These are phyloP conservation scores for Delphinus delphis DNA, from an alignment of 2,113 vertebrate species.

Conservation along the genomic window DNA sequence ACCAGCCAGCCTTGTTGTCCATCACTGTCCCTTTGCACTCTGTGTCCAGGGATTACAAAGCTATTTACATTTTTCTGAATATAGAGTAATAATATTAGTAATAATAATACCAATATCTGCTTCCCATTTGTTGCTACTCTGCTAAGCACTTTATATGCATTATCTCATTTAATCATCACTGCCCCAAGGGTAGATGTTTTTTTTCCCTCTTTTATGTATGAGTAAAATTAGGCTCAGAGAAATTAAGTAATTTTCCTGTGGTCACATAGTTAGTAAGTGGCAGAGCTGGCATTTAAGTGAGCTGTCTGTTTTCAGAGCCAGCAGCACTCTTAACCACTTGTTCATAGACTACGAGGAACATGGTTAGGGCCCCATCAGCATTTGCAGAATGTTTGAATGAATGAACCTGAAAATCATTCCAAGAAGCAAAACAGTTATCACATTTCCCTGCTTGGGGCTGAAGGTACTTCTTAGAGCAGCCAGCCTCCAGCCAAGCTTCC, in stretches of 20 bases:
- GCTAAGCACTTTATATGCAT: background rate
- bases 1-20: background rate
- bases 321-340: background rate
- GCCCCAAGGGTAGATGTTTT: background rate
- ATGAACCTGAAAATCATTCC: background rate
- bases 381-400: background rate
- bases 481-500: background rate
- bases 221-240: background rate
- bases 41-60: background rate
- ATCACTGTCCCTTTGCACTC: background rate
- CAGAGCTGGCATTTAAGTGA: background rate
- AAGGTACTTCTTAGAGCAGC: background rate
- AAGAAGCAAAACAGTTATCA: background rate
- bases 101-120: background rate
- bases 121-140: background rate
- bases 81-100: background rate
- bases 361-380: rapidly evolving
- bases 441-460: background rate
- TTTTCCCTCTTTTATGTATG: background rate
- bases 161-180: background rate
- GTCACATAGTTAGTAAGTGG: background rate
- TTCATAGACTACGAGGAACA: rapidly evolving
- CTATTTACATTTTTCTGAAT: background rate
- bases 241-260: background rate
- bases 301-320: background rate